Evolutionary conservation across 64 coral and sea anemone species (phyloP).

Genomic region (Stylophora pistillata): DNA sequence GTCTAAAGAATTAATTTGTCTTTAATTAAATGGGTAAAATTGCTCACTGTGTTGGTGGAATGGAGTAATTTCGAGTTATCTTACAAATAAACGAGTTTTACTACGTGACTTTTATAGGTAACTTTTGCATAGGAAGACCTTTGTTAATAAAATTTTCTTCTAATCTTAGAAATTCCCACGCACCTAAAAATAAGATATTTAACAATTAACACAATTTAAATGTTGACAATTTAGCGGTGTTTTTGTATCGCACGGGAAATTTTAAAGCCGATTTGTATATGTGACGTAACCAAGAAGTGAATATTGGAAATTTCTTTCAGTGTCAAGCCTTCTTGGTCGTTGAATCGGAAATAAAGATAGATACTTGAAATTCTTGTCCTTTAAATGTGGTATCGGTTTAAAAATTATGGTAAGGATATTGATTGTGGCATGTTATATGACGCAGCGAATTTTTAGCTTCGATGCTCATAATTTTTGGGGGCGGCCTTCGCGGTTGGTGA

Average conservation of each 20-base stretch:
- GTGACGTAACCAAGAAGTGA: background rate
- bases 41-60: too few relatives aligned
- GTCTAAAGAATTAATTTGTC: too few relatives aligned
- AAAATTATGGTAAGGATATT: background rate
- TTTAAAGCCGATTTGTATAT: background rate
- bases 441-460: background rate
- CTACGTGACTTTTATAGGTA: too few relatives aligned
- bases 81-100: too few relatives aligned
- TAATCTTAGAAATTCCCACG: conserved; percentile 19
- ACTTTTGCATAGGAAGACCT: background rate
- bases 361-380: background rate
- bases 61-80: too few relatives aligned
- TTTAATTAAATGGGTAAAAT: too few relatives aligned
- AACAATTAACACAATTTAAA: background rate
- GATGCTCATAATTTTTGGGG: background rate
- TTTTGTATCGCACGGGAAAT: background rate
- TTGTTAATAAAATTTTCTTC: background rate
- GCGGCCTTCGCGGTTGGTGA: background rate
- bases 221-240: background rate
- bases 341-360: background rate
- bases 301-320: background rate
- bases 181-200: conserved; percentile 15
- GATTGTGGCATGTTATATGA: background rate
- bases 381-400: background rate
- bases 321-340: background rate